These are phyloP conservation scores for Dinoponera quadriceps DNA, from an alignment of 1,140 invertebrate species.

Conservation along the genomic window DNA sequence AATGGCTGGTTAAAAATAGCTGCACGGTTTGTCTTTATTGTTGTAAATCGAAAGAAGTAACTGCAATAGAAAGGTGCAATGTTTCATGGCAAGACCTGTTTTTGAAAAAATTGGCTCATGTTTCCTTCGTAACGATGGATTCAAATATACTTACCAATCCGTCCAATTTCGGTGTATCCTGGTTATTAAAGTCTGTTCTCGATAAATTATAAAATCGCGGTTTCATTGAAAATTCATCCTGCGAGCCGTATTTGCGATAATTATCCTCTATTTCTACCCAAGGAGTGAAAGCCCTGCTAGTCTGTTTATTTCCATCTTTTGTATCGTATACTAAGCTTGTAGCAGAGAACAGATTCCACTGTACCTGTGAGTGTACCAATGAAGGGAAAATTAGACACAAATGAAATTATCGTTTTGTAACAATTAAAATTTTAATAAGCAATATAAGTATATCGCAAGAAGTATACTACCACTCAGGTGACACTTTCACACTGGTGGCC, in stretches of 20 bases:
- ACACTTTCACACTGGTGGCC: constrained; percentile 83
- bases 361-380: constrained; percentile 89
- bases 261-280: constrained; percentile 93
- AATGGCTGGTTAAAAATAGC: background rate
- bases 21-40: background rate
- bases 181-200: constrained; percentile 91
- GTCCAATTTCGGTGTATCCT: constrained; percentile 95
- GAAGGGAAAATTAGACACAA: constrained; percentile 16
- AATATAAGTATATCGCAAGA: constrained; percentile 80
- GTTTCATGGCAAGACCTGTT: background rate
- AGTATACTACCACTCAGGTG: constrained; percentile 84
- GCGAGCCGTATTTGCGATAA: constrained; percentile 90
- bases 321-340: constrained; percentile 87
- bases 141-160: constrained; percentile 88
- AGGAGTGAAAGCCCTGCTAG: constrained; percentile 89
- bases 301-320: constrained; percentile 86
- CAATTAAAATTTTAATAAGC: background rate
- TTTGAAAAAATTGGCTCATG: background rate
- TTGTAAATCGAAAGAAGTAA: constrained; percentile 10
- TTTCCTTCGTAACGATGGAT: background rate
- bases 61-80: background rate
- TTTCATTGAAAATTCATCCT: constrained; percentile 91
- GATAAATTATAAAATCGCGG: constrained; percentile 95
- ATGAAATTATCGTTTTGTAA: constrained; percentile 20
- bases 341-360: constrained; percentile 93